phyloP scores from a whole-genome alignment of 35 echinoderm and acorn worm genomes.

The Apostichopus californicus region DNA sequence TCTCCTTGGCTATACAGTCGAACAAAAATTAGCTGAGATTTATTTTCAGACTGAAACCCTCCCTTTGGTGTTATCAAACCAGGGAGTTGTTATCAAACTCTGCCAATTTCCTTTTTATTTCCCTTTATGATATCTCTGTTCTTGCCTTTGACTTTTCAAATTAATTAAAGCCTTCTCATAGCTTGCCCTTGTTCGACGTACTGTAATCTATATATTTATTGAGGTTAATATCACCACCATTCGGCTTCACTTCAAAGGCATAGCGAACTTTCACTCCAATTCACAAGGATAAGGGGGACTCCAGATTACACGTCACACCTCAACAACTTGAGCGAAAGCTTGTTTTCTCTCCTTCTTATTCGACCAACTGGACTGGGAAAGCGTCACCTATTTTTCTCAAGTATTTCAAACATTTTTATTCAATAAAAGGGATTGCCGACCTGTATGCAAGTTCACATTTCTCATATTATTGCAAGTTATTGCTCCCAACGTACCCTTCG shows the following conservation, averaged over 20 bases:
- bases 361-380: not conserved
- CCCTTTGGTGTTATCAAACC: conserved; percentile 8
- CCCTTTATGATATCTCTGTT: not conserved
- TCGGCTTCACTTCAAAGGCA: not conserved
- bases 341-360: not conserved
- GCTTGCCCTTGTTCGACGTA: not conserved
- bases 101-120: not conserved
- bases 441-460: not conserved
- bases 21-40: too few species aligned
- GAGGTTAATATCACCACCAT: not conserved
- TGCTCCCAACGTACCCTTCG: conserved; percentile 18
- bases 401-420: conserved; percentile 2
- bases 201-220: conserved; percentile 13
- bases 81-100: not conserved
- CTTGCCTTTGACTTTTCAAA: not conserved
- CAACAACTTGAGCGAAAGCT: not conserved
- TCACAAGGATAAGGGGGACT: conserved; percentile 6
- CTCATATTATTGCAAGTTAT: not conserved
- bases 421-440: not conserved
- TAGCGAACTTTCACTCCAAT: conserved; percentile 3
- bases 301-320: not conserved
- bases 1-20: too few species aligned
- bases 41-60: not conserved
- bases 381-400: not conserved
- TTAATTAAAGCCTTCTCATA: conserved; percentile 9